Conservation (phyloP, 2,888 invertebrate genomes). For the Hydriomena furcata region DNA sequence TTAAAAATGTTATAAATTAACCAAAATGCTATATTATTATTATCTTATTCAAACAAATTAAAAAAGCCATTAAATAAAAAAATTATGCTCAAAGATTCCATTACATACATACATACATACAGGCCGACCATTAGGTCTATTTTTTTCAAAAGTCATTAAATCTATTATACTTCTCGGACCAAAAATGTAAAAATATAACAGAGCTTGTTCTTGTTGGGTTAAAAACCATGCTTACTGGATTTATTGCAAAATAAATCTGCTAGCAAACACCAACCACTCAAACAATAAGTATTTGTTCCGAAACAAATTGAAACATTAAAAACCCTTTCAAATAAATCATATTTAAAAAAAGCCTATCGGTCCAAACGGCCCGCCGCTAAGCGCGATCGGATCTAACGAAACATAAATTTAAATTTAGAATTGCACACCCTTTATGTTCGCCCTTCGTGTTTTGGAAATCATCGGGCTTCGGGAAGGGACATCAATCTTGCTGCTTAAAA, state of each 20-base stretch:
- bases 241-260: conserved; percentile 4
- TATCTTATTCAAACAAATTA: no score
- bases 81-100: no score
- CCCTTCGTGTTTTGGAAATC: conserved; percentile 58
- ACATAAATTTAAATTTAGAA: conserved; percentile 83
- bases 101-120: no score
- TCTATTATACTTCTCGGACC: no score
- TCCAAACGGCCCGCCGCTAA: conserved; percentile 68
- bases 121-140: no score
- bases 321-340: conserved; percentile 73
- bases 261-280: conserved; percentile 1
- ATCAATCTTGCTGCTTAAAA: no score
- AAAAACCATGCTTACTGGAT: background rate
- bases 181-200: no score
- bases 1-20: no score
- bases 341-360: conserved; percentile 67
- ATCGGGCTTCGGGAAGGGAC: conserved; percentile 26
- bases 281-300: conserved; percentile 38
- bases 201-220: no score
- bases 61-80: no score
- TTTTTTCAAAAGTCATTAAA: no score
- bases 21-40: no score
- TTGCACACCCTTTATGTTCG: conserved; percentile 56
- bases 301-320: conserved; percentile 55
- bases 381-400: conserved; percentile 80